Evolutionary conservation across 2,888 invertebrate species (phyloP), one percentile per base, ranked within the genome.

Genomic region (Noctua fimbriata): DNA sequence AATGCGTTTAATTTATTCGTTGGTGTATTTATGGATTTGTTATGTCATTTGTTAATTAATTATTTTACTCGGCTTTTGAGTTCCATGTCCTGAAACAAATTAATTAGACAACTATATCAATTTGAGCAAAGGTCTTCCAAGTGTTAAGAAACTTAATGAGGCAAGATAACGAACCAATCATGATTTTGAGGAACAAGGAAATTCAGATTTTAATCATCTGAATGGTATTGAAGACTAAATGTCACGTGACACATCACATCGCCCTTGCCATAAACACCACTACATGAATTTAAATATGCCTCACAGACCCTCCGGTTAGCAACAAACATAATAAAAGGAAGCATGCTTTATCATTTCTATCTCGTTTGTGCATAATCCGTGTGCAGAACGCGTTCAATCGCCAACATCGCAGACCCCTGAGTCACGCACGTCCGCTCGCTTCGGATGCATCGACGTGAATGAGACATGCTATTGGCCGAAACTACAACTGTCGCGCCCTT

Each of bases 401-500:
- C 60, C 76, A 63, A 74, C 73, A 84, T 84, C 72, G 73, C 79
- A 32, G 55, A 67, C 69, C 28, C 36, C 78, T 92, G 92, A 94
- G 92, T 94, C 93, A 94, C 81, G 81, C 79, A 85, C 92, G 93
- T 93, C 92, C 93, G 92, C 87, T 90, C 85, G 82, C 86, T 78
- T 88, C 86, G 89, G 88, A 92, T 91, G 92, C 92, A 92, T 87
- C 91, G 88, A 89, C 88, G 91, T 92, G 91, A 86, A 77, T 86
- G 88, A 83, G 81, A 82, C 82, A 88, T 89, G 89, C 78, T 75
- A 90, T 91, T 91, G 92, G 90, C 90, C 89, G 89, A 90, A 95
- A 94, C 94, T 94, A 94, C 94, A 94, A 93, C 91, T 92, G 91
- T 93, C 94, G 93, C 92, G 90, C 95, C 95, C 93, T 94, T 94